These are phyloP conservation scores for Parnassius orleans DNA, from an alignment of 2,888 invertebrate genomes.

Conservation along the genomic window DNA sequence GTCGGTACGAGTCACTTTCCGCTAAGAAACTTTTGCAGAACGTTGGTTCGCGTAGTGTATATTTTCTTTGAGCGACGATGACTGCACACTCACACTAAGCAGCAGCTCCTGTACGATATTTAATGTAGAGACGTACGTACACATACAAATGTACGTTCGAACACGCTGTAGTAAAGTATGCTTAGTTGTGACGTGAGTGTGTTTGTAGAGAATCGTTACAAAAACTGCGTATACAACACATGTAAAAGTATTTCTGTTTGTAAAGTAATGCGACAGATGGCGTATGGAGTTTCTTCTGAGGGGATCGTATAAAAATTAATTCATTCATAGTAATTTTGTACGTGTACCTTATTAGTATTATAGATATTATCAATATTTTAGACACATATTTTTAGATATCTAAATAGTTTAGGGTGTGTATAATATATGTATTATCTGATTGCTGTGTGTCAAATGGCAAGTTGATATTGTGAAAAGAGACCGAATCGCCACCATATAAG, in stretches of 20 bases:
- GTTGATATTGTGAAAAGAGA: no score
- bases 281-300: conserved; percentile 32
- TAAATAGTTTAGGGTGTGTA: no score
- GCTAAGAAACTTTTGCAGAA: conserved; percentile 30
- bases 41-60: no score
- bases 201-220: conserved; percentile 32
- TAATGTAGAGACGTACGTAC: conserved; percentile 9
- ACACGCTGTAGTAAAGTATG: conserved; percentile 15
- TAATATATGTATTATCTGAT: no score
- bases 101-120: neutral
- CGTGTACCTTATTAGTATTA: neutral
- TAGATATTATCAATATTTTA: neutral
- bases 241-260: conserved; percentile 29
- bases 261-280: conserved; percentile 52
- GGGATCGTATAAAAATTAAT: neutral
- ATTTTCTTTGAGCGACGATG: neutral
- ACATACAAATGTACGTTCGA: conserved; percentile 1
- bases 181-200: conserved; percentile 42
- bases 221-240: conserved; percentile 33
- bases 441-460: no score
- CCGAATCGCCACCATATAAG: no score
- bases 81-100: conserved; percentile 13
- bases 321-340: neutral
- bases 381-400: no score
- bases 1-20: conserved; percentile 56